Conservation (phyloP, 1,140 invertebrate species). For the Phymorhynchus buccinoides region DNA sequence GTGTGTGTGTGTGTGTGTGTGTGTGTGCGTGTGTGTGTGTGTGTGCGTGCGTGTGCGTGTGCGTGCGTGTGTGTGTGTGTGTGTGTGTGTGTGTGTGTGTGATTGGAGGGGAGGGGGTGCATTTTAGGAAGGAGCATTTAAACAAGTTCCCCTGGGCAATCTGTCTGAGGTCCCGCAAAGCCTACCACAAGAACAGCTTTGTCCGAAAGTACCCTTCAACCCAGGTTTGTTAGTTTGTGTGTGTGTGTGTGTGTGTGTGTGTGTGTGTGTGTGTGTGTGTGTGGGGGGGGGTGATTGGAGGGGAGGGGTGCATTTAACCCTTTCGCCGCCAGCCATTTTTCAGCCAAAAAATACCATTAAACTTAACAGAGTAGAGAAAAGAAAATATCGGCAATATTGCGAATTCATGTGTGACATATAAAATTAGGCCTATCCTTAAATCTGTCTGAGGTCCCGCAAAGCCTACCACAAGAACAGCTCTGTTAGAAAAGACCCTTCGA, state of each 20-base stretch:
- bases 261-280: background rate
- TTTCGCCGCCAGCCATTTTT: no score
- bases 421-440: no score
- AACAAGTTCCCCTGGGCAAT: conserved; percentile 50
- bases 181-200: conserved; percentile 23
- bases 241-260: background rate
- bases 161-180: conserved; percentile 21
- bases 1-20: background rate
- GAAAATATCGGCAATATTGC: no score
- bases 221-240: conserved; percentile 18
- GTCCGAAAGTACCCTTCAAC: conserved; percentile 37
- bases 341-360: no score
- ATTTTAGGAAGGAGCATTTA: no score
- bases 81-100: conserved; percentile 24
- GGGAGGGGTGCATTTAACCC: no score
- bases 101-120: background rate
- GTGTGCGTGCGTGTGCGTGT: conserved; percentile 10
- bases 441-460: conserved; percentile 20
- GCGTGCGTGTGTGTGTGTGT: conserved; percentile 8
- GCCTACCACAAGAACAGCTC: conserved; percentile 26
- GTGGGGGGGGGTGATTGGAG: background rate
- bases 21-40: conserved; percentile 21
- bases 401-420: no score
- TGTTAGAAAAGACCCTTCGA: conserved; percentile 35
- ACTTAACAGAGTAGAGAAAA: no score